Evolutionary conservation across 53 echinoderm and acorn worm genomes (phyloP), one percentile per base, ranked within the genome.

Genomic region (Temnopleurus reevesii): DNA sequence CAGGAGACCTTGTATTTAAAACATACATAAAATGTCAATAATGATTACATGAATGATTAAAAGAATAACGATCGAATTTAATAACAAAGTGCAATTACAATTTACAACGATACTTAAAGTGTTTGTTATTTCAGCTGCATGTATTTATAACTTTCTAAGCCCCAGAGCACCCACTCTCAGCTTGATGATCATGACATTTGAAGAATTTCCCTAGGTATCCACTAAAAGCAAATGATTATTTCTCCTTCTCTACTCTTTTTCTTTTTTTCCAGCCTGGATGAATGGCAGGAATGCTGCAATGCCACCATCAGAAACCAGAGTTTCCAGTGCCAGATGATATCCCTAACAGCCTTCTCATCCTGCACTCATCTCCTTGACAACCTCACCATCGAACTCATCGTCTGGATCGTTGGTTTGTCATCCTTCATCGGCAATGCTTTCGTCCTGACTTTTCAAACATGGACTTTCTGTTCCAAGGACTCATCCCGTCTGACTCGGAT

Each of bases 331-430:
- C 10, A 26, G 15, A 19, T 35, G 21, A 71, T 36, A 6, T 1
- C 28, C 4, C 83, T 83, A 44, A 45, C 86, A 10, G 59, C 86
- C 15, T 57, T 60, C 61, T 85, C 86, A 2, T 85, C 86, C 6
- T 85, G 84, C 28, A 45, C 45, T 28, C 34, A 85, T 6, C 86
- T 85, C 2, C 86, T 85, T 61, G 86, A 60, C 30, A 85, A 44
- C 86, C 12, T 26, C 18, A 28, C n/a, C 86, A 34, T 81, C 24
- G 57, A 64, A 33, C 25, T 83, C 44, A 59, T 82, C 44, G 86
- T 90, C 86, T 93, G 93, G 93, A 47, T 93, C 80, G 81, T 93
- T 43, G 93, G 93, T n/a, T 4, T 93, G n/a, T 90, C 90, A 35
- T 90, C 93, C 46, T 63, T 90, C 81, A 12, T 90, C 38, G 93